These are phyloP conservation scores for Rhineura floridana DNA, from an alignment of 2,113 vertebrate species.

Conservation along the genomic window DNA sequence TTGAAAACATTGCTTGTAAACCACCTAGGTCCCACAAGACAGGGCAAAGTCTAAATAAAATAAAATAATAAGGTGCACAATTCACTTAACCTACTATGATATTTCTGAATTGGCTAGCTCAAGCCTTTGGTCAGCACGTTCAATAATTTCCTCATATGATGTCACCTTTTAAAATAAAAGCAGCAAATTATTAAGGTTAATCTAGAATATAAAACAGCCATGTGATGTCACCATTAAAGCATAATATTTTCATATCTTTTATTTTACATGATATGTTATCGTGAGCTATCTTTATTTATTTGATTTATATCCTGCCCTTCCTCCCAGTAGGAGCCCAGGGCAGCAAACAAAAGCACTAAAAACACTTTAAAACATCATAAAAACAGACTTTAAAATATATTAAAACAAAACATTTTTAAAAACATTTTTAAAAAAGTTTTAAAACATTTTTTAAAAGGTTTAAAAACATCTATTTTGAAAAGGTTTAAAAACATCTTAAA, in stretches of 20 bases:
- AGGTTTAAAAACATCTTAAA: no score
- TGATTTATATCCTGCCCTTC: no score
- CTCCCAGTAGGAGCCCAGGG: no score
- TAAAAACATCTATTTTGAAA: no score
- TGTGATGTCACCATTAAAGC: neutral
- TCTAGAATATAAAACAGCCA: neutral
- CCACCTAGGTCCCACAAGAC: neutral
- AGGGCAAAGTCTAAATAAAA: neutral
- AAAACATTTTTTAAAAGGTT: no score
- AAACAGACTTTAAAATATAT: no score
- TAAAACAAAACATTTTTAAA: no score
- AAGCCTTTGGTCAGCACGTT: constrained; percentile 58
- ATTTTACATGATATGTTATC: neutral
- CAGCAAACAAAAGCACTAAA: no score
- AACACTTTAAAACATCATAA: no score
- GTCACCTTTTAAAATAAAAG: constrained; percentile 51
- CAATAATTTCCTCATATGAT: constrained; percentile 62
- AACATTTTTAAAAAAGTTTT: no score
- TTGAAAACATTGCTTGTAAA: neutral
- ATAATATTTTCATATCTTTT: neutral
- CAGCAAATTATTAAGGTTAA: neutral
- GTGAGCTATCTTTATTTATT: neutral
- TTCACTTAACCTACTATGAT: constrained; percentile 51
- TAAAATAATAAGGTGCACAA: neutral
- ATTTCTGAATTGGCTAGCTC: constrained; percentile 49